phyloP scores from a whole-genome alignment of 2,797 vertebrate species.

The Cirrhinus mrigala region DNA sequence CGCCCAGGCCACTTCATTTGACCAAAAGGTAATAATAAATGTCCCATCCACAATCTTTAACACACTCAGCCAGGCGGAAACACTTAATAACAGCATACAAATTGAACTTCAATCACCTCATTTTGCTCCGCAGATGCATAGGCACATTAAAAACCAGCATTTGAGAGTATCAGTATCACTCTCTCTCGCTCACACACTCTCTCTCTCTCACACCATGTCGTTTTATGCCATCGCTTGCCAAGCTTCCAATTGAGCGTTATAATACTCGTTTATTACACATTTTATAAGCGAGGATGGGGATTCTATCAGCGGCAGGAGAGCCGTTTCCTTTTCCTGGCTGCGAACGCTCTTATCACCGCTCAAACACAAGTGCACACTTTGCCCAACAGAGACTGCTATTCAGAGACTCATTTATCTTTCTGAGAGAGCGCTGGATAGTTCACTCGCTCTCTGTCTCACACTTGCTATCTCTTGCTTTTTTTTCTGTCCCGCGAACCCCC shows the following conservation, averaged over 20 bases:
- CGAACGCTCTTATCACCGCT: constrained; percentile 86
- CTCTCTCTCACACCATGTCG: not conserved
- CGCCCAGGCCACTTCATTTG: constrained; percentile 99
- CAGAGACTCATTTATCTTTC: constrained; percentile 89
- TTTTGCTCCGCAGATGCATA: constrained; percentile 88
- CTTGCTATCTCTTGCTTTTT: constrained; percentile 53
- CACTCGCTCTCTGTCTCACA: constrained; percentile 66
- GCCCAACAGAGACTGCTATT: constrained; percentile 78
- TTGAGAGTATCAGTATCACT: not conserved
- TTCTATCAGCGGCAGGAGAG: constrained; percentile 54
- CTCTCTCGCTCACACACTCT: not conserved
- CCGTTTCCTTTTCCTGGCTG: constrained; percentile 66
- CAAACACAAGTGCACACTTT: constrained; percentile 82
- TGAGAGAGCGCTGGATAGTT: constrained; percentile 78
- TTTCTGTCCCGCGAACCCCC: constrained; percentile 60
- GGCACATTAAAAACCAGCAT: constrained; percentile 67
- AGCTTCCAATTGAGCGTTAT: constrained; percentile 28
- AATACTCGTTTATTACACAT: constrained; percentile 41
- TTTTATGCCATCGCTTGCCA: constrained; percentile 30
- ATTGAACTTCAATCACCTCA: constrained; percentile 99
- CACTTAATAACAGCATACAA: constrained; percentile 99
- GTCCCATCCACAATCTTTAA: constrained; percentile 99
- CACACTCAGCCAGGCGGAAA: constrained; percentile 96
- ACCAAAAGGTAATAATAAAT: constrained; percentile 99
- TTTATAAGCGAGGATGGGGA: constrained; percentile 54